A percentile compares a stretch with the other conserved stretches of the same genome.
Conservation (phyloP, 1,140 invertebrate species). For the Lithobius niger region DNA sequence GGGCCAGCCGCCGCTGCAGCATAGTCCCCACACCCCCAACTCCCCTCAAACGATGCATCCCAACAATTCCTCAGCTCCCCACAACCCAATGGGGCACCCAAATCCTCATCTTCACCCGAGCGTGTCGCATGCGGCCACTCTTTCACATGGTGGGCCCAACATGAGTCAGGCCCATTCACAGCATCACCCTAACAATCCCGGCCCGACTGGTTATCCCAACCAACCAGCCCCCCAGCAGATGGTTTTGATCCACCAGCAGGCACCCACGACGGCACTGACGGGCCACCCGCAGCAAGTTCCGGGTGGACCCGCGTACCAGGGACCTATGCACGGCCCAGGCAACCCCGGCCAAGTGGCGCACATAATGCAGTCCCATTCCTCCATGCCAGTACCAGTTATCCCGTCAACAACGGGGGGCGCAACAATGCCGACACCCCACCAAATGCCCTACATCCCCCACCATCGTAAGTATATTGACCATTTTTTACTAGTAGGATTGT, state of each 20-base stretch:
- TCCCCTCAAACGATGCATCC: constrained; percentile 20
- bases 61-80: constrained; percentile 2
- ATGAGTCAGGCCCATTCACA: neutral
- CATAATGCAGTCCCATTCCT: constrained; percentile 11
- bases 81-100: neutral
- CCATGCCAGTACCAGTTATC: constrained; percentile 12
- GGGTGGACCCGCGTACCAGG: constrained; percentile 12
- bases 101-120: constrained; percentile 6
- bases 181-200: constrained; percentile 4
- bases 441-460: constrained; percentile 10
- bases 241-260: constrained; percentile 15
- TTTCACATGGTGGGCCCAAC: neutral
- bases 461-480: constrained; percentile 5
- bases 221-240: constrained; percentile 12
- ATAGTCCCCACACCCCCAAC: constrained; percentile 20
- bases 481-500: too few relatives aligned
- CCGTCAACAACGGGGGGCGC: constrained; percentile 2
- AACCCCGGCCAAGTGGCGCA: constrained; percentile 13
- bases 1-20: constrained; percentile 18
- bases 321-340: constrained; percentile 14
- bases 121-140: neutral
- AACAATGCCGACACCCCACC: constrained; percentile 1
- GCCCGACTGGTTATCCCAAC: neutral
- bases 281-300: constrained; percentile 8
- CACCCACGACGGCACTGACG: constrained; percentile 5